phyloP scores from a whole-genome alignment of 1,140 invertebrate genomes.

The Drosophila baimaii region DNA sequence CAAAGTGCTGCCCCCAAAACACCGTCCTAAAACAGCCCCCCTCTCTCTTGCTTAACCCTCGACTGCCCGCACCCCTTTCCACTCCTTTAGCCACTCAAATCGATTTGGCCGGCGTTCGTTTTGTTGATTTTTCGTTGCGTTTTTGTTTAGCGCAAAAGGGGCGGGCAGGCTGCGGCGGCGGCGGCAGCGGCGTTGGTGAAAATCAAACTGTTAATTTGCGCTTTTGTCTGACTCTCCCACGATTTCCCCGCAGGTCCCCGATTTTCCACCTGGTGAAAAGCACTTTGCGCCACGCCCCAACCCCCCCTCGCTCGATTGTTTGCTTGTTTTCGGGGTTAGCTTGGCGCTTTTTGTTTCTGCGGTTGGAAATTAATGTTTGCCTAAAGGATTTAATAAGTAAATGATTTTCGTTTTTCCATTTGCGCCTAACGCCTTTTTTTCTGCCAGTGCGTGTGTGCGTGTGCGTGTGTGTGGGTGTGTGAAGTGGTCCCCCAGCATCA shows the following conservation, averaged over 20 bases:
- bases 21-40: conserved; percentile 25
- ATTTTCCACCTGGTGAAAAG: conserved; percentile 49
- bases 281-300: conserved; percentile 62
- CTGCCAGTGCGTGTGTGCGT: not conserved
- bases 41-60: conserved; percentile 10
- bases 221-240: conserved; percentile 71
- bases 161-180: conserved; percentile 1
- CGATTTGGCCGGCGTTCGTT: conserved; percentile 67
- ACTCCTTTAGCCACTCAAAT: conserved; percentile 52
- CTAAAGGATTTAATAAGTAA: conserved; percentile 80
- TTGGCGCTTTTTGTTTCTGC: conserved; percentile 68
- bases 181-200: conserved; percentile 27
- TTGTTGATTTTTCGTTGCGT: conserved; percentile 80
- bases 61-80: conserved; percentile 4
- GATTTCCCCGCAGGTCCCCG: conserved; percentile 12
- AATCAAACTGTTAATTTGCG: conserved; percentile 83
- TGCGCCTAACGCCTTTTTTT: conserved; percentile 29
- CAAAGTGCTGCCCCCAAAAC: conserved; percentile 67
- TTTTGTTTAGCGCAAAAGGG: conserved; percentile 66
- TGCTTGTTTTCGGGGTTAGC: conserved; percentile 69
- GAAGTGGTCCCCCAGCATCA: conserved; percentile 34
- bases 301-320: conserved; percentile 32
- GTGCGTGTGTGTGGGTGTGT: conserved; percentile 6
- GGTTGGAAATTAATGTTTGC: conserved; percentile 78
- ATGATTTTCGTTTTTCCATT: conserved; percentile 68